Evolutionary conservation across 2,888 invertebrate genomes (phyloP).

Genomic region (Nemoura dubitans): DNA sequence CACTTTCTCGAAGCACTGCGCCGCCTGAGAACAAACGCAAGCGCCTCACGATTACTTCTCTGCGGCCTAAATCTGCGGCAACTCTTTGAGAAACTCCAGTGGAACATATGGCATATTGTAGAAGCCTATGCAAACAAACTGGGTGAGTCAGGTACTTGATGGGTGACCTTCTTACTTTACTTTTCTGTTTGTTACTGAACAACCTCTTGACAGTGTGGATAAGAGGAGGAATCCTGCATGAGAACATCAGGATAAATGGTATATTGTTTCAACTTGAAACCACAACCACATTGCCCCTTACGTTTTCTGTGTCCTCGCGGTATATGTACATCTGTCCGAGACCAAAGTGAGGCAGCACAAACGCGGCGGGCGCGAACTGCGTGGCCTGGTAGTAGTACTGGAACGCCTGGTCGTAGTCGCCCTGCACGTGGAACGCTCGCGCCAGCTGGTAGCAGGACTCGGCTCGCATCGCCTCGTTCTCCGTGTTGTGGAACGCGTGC

Average conservation of each 20-base stretch:
- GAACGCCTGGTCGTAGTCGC: conserved; percentile 96
- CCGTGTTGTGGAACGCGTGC: conserved; percentile 98
- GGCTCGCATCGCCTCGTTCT: conserved; percentile 98
- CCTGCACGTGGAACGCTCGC: conserved; percentile 92
- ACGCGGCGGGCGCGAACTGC: conserved; percentile 93
- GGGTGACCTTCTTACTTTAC: too few relatives aligned
- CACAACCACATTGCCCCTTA: conserved; percentile 66
- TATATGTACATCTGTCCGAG: conserved; percentile 99
- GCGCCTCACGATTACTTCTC: too few relatives aligned
- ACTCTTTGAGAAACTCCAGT: too few relatives aligned
- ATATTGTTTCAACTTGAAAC: too few relatives aligned
- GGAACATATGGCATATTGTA: too few relatives aligned
- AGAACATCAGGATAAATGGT: too few relatives aligned
- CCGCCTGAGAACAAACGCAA: conserved; percentile 71
- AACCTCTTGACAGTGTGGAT: too few relatives aligned
- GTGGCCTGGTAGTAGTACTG: conserved; percentile 99
- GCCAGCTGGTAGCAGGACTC: conserved; percentile 99
- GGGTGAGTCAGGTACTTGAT: too few relatives aligned
- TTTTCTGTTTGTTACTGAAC: too few relatives aligned
- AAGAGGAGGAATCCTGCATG: too few relatives aligned
- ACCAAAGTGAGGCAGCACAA: conserved; percentile 97
- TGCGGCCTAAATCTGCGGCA: too few relatives aligned
- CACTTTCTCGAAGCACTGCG: conserved; percentile 98
- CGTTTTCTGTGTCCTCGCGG: conserved; percentile 93
- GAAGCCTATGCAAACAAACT: too few relatives aligned